phyloP scores from a whole-genome alignment of 2,113 vertebrate genomes.

The Heterotis niloticus region DNA sequence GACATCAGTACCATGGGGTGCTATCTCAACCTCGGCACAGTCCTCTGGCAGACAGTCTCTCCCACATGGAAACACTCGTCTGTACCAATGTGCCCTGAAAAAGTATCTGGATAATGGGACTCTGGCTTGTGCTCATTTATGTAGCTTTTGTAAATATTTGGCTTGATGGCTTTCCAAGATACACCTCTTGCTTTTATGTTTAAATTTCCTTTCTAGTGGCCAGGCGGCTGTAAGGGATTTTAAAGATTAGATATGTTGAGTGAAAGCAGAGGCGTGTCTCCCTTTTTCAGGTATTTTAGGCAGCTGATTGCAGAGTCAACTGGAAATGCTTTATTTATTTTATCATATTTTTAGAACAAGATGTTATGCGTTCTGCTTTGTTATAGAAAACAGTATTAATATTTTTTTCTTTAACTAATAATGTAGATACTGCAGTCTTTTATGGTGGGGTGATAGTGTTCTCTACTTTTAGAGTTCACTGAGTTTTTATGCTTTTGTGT shows the following conservation, averaged over 20 bases:
- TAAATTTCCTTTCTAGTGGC: slow-evolving; percentile 47
- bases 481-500: too few relatives aligned
- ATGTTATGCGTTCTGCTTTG: slow-evolving; percentile 24
- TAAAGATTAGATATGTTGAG: slow-evolving; percentile 56
- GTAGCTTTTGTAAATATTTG: slow-evolving; percentile 60
- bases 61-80: slow-evolving; percentile 39
- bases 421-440: too few relatives aligned
- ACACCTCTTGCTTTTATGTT: slow-evolving; percentile 48
- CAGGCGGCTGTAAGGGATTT: slow-evolving; percentile 44
- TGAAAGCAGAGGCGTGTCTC: slow-evolving; percentile 47
- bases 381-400: too few relatives aligned
- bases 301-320: slow-evolving; percentile 35
- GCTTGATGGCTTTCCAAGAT: slow-evolving; percentile 59
- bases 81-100: slow-evolving; percentile 22
- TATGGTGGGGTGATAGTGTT: too few relatives aligned
- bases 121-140: slow-evolving; percentile 43
- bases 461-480: too few relatives aligned
- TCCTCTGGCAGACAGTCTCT: slow-evolving; percentile 40
- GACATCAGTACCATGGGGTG: slow-evolving; percentile 52
- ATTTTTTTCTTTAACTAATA: too few relatives aligned
- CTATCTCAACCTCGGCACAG: slow-evolving; percentile 52
- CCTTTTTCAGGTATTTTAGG: slow-evolving; percentile 44
- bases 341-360: slow-evolving; percentile 24
- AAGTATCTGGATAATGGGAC: slow-evolving; percentile 40
- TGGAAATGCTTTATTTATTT: slow-evolving; percentile 26